Percentiles rank a stretch among this genome's conserved stretches.
Evolutionary conservation across 2,113 vertebrate genomes (phyloP).

Genomic region (Capreolus pygargus): DNA sequence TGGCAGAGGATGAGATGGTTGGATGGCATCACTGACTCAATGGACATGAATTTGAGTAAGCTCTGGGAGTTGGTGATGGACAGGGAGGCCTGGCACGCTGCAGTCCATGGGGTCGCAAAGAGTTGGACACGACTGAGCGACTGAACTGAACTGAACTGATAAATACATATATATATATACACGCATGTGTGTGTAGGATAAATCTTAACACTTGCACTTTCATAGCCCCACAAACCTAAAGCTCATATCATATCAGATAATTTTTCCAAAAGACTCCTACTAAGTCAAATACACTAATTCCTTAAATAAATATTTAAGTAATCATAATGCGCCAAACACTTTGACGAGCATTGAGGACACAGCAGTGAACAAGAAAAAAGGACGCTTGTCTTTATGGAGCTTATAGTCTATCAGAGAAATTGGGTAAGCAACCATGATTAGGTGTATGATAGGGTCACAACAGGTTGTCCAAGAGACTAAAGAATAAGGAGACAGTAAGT

Average conservation of each 20-base stretch:
- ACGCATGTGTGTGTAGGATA: neutral
- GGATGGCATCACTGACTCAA: neutral
- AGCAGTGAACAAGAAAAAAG: neutral
- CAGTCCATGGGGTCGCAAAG: neutral
- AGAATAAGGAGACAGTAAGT: neutral
- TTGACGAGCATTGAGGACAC: neutral
- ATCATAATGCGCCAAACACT: neutral
- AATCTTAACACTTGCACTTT: neutral
- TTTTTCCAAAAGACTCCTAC: neutral
- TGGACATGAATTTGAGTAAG: neutral
- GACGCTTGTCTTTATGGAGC: neutral
- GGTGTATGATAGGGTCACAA: neutral
- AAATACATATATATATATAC: neutral
- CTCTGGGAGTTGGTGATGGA: neutral
- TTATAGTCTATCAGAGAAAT: neutral
- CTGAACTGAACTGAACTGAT: neutral
- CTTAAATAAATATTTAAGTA: neutral
- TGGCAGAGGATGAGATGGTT: neutral
- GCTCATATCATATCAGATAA: neutral
- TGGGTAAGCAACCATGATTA: neutral
- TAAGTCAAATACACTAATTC: neutral
- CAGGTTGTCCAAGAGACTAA: neutral
- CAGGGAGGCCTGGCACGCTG: neutral
- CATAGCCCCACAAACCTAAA: neutral
- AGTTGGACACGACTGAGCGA: rapidly evolving